phyloP scores from a whole-genome alignment of 2,113 vertebrate species.

The Cyanoderma ruficeps region DNA sequence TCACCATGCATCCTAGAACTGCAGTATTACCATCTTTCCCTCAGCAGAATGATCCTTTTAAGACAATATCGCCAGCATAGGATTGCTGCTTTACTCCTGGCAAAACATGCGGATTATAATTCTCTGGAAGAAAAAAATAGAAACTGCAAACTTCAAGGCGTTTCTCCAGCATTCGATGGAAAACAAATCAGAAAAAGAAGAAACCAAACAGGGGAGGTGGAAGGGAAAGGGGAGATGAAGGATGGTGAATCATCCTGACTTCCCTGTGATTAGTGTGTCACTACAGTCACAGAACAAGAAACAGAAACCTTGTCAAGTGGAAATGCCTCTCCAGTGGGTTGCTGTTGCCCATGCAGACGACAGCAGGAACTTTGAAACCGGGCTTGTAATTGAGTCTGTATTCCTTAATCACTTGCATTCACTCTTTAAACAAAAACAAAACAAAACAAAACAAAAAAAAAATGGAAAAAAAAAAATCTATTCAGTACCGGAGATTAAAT shows the following conservation, averaged over 20 bases:
- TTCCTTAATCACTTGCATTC: constrained; percentile 76
- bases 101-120: constrained; percentile 74
- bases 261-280: constrained; percentile 76
- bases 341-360: constrained; percentile 70
- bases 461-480: constrained; percentile 32
- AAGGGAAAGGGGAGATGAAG: constrained; percentile 56
- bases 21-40: constrained; percentile 60
- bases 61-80: constrained; percentile 48
- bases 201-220: not conserved
- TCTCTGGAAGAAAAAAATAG: not conserved
- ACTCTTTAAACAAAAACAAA: constrained; percentile 70
- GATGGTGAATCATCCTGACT: constrained; percentile 74
- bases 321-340: constrained; percentile 77
- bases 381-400: constrained; percentile 70
- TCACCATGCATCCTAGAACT: constrained; percentile 69
- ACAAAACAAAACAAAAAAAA: constrained; percentile 21
- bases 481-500: constrained; percentile 82
- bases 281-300: constrained; percentile 68
- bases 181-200: not conserved
- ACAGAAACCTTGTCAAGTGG: constrained; percentile 64
- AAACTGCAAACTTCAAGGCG: constrained; percentile 68
- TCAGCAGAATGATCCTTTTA: constrained; percentile 30
- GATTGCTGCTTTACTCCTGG: constrained; percentile 74
- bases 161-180: constrained; percentile 73
- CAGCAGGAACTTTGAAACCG: constrained; percentile 77